Evolutionary conservation across 2,888 invertebrate genomes (phyloP).

Genomic region (Deilephila porcellus): DNA sequence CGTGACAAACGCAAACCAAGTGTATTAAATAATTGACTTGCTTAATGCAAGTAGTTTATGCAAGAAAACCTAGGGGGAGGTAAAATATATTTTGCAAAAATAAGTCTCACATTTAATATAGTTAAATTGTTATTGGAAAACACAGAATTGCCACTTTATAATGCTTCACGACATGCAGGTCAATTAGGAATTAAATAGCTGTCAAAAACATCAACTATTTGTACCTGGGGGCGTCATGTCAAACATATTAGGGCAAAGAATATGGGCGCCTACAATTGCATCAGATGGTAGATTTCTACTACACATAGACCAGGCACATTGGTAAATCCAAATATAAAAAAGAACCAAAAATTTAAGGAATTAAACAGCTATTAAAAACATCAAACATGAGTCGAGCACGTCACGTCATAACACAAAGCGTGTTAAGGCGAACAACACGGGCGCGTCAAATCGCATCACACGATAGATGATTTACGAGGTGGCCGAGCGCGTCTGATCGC

Average conservation of each 20-base stretch:
- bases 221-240: no score
- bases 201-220: no score
- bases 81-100: not conserved
- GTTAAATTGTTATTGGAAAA: no score
- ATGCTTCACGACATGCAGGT: no score
- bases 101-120: not conserved
- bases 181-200: no score
- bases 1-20: conserved; percentile 23
- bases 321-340: no score
- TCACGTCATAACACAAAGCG: conserved; percentile 22
- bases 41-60: conserved; percentile 20
- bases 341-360: not conserved
- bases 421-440: conserved; percentile 18
- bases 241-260: no score
- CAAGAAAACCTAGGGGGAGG: conserved; percentile 9
- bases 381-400: not conserved
- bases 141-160: no score
- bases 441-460: conserved; percentile 34
- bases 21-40: conserved; percentile 27
- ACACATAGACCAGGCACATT: no score
- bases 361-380: conserved; percentile 8
- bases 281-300: no score
- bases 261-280: no score
- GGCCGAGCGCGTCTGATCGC: conserved; percentile 40
- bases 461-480: conserved; percentile 39